Evolutionary conservation across 2,797 vertebrate species (phyloP), one percentile per base, ranked within the genome.

Genomic region (Pseudochirops corinnae): DNA sequence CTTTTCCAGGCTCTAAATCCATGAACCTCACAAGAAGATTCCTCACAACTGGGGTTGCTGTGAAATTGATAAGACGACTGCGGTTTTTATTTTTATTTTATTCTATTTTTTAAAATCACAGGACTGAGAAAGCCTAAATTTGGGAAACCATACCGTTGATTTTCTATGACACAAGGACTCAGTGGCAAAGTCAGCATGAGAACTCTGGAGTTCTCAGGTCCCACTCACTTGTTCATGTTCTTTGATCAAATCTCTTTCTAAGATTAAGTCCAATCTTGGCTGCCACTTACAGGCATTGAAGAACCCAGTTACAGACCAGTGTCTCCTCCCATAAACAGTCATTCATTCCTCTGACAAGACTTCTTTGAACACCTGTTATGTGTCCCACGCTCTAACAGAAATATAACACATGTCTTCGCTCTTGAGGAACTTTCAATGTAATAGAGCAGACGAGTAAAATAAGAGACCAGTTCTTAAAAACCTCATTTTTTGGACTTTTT

Each of bases 231-330:
- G 74, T 87, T 87, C 10, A 87, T 11, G 24, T 87, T 87, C 46
- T 87, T 87, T 12, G 74, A 87, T 87, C 39, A 87, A 87, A 46
- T 46, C 21, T 87, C 74, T 87, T 87, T 87, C 21, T 87, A 50
- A 87, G 74, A 87, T 87, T 87, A 87, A 87, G 74, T 50, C 39
- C 74, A 87, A 50, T 87, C 74, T 87, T 87, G 74, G 74, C 74
- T 87, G 39, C 21, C 74, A 87, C 39, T 50, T 87, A 24, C 39
- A 50, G 74, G 39, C 74, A 87, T 87, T 50, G 74, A 87, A 50
- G 39, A 3, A 50, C 74, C 74, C 74, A 46, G 21, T 50, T 87
- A 87, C 74, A 87, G 74, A 21, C 24, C 74, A 87, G 39, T 28
- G 24, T 46, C 39, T 87, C 74, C 74, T 87, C 74, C 74, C 39